A percentile compares a stretch with the other conserved stretches of the same genome.
These are phyloP conservation scores for Esox lucius DNA, from an alignment of 2,797 vertebrate species.

Conservation along the genomic window DNA sequence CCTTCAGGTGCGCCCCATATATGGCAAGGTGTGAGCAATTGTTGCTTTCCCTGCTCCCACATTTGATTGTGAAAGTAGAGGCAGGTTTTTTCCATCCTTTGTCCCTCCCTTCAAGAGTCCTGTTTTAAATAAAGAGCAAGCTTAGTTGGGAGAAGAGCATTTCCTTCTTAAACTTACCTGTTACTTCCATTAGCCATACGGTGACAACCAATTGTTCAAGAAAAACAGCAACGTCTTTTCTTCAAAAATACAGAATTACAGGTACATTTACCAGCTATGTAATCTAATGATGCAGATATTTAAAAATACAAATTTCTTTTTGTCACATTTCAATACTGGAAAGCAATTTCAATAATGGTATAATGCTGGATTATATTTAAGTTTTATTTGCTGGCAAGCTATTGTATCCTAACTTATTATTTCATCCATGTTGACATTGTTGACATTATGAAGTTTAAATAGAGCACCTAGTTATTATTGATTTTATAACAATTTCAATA, in stretches of 20 bases:
- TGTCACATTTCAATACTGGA: neutral
- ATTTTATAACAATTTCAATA: neutral
- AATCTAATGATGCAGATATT: neutral
- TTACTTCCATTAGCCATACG: neutral
- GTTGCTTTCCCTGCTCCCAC: too few relatives aligned
- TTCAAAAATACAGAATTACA: neutral
- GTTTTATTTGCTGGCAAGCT: neutral
- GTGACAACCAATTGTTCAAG: neutral
- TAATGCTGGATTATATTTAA: neutral
- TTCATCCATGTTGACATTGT: neutral
- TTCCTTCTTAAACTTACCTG: neutral
- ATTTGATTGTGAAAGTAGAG: neutral
- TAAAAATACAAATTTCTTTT: neutral
- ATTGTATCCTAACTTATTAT: neutral
- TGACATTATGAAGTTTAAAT: neutral
- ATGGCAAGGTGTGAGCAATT: too few relatives aligned
- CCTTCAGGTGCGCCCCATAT: too few relatives aligned
- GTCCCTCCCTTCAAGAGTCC: neutral
- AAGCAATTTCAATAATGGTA: neutral
- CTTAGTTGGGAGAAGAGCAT: neutral
- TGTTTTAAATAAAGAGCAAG: neutral
- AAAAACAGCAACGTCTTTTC: neutral
- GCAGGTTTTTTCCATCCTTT: neutral
- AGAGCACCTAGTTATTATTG: neutral
- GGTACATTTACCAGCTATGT: neutral